Conservation (phyloP, 2,113 vertebrate genomes). For the Campylorhamphus procurvoides region DNA sequence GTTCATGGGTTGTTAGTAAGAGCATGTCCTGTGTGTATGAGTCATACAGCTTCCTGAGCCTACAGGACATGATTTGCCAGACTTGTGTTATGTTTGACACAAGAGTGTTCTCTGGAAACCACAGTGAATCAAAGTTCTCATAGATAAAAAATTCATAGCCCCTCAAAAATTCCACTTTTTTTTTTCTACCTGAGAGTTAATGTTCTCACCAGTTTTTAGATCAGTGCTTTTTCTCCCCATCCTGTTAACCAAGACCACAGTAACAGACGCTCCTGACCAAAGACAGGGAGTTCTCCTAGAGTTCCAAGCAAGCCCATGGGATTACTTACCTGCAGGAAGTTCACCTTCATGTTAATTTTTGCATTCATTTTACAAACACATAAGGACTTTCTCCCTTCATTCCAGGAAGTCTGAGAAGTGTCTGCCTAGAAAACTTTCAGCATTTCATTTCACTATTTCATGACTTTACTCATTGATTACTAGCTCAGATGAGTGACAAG, state of each 20-base stretch:
- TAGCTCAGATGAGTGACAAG: background rate
- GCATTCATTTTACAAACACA: background rate
- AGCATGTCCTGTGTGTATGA: background rate
- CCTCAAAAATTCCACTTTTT: background rate
- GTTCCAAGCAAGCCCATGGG: background rate
- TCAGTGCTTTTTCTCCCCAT: background rate
- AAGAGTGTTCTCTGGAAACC: background rate
- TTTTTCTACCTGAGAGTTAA: background rate
- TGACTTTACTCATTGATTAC: background rate
- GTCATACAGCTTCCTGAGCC: constrained; percentile 8
- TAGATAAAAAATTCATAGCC: background rate
- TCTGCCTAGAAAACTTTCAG: background rate
- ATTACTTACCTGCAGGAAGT: background rate
- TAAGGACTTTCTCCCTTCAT: background rate
- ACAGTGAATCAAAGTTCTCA: background rate
- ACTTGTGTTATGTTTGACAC: background rate
- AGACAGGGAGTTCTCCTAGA: background rate
- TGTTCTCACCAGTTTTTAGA: background rate
- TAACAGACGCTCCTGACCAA: background rate
- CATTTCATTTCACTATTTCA: background rate
- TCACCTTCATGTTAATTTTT: background rate
- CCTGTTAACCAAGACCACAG: background rate
- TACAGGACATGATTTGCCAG: constrained; percentile 16
- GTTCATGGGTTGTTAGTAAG: background rate
- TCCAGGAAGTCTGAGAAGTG: background rate